Conservation (phyloP, 1,140 invertebrate species). For the Maniola jurtina region DNA sequence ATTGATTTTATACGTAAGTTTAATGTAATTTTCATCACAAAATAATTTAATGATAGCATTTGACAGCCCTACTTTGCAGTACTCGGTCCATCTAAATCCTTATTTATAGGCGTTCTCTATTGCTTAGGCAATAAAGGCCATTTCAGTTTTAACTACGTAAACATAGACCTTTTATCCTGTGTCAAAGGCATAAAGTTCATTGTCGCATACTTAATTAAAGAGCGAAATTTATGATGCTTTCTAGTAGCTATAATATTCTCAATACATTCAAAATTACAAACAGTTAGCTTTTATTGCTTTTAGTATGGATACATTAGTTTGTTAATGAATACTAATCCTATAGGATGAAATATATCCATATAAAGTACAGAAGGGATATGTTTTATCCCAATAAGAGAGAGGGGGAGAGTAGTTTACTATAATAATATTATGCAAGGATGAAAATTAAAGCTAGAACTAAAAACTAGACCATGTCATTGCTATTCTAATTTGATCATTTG, state of each 20-base stretch:
- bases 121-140: constrained; percentile 8
- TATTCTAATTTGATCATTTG: too few relatives aligned
- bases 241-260: background rate
- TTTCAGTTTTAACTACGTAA: constrained; percentile 5
- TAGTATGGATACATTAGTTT: background rate
- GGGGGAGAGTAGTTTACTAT: too few relatives aligned
- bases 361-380: too few relatives aligned
- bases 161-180: background rate
- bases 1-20: too few relatives aligned
- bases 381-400: too few relatives aligned
- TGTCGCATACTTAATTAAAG: background rate
- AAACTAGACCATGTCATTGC: too few relatives aligned
- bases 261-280: background rate
- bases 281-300: constrained; percentile 1
- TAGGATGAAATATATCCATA: too few relatives aligned
- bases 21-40: too few relatives aligned
- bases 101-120: constrained; percentile 6
- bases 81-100: constrained; percentile 1
- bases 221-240: background rate
- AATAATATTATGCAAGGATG: too few relatives aligned
- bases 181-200: background rate
- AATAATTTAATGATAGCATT: too few relatives aligned
- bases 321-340: background rate
- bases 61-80: constrained; percentile 1
- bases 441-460: too few relatives aligned